Evolutionary conservation across 2,113 vertebrate genomes (phyloP).

Genomic region (Hippoglossus stenolepis): DNA sequence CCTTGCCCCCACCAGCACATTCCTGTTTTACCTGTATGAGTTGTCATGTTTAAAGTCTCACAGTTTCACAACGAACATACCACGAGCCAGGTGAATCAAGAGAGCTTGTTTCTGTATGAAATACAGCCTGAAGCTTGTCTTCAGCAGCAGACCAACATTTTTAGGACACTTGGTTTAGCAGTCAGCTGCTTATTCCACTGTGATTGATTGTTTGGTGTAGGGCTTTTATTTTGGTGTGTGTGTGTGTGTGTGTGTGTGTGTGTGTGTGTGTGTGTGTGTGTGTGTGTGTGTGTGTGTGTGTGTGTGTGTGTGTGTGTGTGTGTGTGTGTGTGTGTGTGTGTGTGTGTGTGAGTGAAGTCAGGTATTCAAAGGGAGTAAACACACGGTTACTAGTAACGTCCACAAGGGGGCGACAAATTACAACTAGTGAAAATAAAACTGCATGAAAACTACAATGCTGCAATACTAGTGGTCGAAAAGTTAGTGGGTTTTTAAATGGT

Average conservation of each 20-base stretch:
- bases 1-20: conserved; percentile 66
- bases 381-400: conserved; percentile 20
- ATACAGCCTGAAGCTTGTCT: not conserved
- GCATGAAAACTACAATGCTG: not conserved
- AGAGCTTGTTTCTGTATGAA: conserved; percentile 16
- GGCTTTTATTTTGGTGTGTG: conserved; percentile 4
- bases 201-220: not conserved
- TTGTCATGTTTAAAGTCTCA: conserved; percentile 59
- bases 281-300: not conserved
- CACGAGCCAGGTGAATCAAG: conserved; percentile 26
- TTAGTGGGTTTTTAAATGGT: not conserved
- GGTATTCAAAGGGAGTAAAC: not conserved
- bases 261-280: not conserved
- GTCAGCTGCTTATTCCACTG: not conserved
- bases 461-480: not conserved
- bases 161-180: not conserved
- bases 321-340: not conserved
- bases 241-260: not conserved
- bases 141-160: not conserved
- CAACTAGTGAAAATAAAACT: not conserved
- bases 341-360: not conserved
- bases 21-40: conserved; percentile 81
- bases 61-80: conserved; percentile 73
- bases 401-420: conserved; percentile 71
- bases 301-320: not conserved